Percentiles rank a stretch among this genome's conserved stretches.
Conservation (phyloP, 2,797 vertebrate species). For the Pseudochirops cupreus region DNA sequence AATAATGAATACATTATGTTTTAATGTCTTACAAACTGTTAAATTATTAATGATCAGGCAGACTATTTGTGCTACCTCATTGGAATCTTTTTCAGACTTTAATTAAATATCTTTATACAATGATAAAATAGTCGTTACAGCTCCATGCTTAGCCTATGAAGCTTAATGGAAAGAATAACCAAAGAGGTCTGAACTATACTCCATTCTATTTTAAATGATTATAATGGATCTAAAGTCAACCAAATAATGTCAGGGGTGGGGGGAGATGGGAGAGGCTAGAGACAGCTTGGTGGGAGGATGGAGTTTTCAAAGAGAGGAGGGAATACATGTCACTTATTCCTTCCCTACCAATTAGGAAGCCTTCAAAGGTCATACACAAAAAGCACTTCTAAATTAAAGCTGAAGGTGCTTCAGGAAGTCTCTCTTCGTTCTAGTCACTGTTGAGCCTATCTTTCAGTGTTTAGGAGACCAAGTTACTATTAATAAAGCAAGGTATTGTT, state of each 20-base stretch:
- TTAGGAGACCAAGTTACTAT: conserved; percentile 19
- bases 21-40: conserved; percentile 82
- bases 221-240: not conserved
- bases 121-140: conserved; percentile 56
- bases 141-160: conserved; percentile 37
- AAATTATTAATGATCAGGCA: conserved; percentile 79
- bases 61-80: conserved; percentile 76
- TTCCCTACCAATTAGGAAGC: conserved; percentile 11
- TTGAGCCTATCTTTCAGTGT: conserved; percentile 24
- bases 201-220: not conserved
- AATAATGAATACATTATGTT: conserved; percentile 81
- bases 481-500: conserved; percentile 41
- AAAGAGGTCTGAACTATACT: not conserved
- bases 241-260: not conserved
- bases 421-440: conserved; percentile 47
- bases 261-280: not conserved
- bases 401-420: conserved; percentile 11
- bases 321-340: not conserved
- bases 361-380: conserved; percentile 41
- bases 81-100: conserved; percentile 79
- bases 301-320: conserved; percentile 6
- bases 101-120: conserved; percentile 78
- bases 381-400: conserved; percentile 47
- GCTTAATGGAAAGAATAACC: conserved; percentile 22
- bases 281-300: not conserved